Base-by-base conservation (phyloP, 2,113 vertebrate species). In the Burhinus oedicnemus region DNA sequence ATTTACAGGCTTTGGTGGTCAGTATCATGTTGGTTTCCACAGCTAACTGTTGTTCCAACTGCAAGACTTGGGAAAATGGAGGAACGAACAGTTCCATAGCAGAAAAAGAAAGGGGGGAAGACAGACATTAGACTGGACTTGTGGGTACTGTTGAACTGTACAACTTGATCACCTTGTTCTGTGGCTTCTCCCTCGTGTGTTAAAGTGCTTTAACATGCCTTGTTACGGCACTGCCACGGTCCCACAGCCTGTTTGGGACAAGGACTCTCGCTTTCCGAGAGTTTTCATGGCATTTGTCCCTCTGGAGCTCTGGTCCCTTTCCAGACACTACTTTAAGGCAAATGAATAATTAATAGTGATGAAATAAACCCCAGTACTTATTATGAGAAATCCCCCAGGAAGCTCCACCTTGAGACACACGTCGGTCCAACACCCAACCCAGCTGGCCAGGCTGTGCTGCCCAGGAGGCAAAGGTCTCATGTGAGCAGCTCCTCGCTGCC, bases 231-330 rank as follows among this genome's bases (percentile, higher is more conserved):
- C 5, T 12, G 70, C 17, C 38, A 2, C 8, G 2, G 20, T 15
- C n/a, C 45, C 54, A 42, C 55, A 14, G 30, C 38, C 29, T 16
- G 12, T 6, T 0, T 3, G 2, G 15, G 65, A 20, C 17, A 15
- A 8, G 4, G 22, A 11, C 20, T 47, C 57, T 5, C 15, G 0
- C 22, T 21, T 44, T 29, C 58, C 0, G 0, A 30, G n/a, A 0
- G 1, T 44, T 55, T 55, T 22, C 22, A 5, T 0, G 1, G 16
- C 20, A 18, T 25, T 36, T 36, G 21, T 42, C 40, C 34, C 52
- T 15, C 32, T 26, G 76, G 14, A 82, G 44, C 11, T 49, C 79
- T 14, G 22, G 6, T 34, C 8, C n/a, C 30, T 42, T 65, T 47
- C 54, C 18, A 52, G 55, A 40, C 1, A 1, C 19, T 16, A 20